Conservation (phyloP, 2,113 vertebrate genomes). For the Prionailurus bengalensis region DNA sequence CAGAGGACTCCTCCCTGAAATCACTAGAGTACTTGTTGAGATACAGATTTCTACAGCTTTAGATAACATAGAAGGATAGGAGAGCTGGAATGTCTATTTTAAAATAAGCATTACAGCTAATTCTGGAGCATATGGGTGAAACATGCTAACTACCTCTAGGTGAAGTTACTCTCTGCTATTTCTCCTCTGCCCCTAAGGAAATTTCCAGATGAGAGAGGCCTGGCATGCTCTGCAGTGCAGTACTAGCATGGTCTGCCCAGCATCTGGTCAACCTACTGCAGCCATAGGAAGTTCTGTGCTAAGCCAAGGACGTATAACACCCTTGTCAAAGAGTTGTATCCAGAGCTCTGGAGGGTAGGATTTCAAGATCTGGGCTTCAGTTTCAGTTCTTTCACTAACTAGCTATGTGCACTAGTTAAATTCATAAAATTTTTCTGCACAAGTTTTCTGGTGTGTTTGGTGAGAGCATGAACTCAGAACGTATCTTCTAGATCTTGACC, state of each 20-base stretch:
- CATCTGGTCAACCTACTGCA: background rate
- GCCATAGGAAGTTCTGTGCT: background rate
- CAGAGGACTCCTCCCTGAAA: background rate
- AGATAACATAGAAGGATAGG: background rate
- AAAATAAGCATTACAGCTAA: background rate
- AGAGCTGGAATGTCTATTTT: background rate
- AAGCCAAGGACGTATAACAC: background rate
- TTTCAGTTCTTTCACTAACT: background rate
- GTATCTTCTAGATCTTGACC: background rate
- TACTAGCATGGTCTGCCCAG: background rate
- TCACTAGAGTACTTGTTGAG: background rate
- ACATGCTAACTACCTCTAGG: background rate
- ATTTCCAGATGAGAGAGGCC: background rate
- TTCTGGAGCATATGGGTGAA: slow-evolving; percentile 7
- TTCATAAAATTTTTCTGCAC: background rate
- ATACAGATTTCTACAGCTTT: background rate
- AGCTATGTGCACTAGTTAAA: background rate
- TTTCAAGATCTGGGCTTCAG: background rate
- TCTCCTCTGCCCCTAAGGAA: background rate
- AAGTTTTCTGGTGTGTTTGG: background rate
- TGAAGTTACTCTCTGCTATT: background rate
- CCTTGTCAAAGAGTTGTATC: background rate
- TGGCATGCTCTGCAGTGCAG: background rate
- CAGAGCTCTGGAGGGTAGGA: background rate
- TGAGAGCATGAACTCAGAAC: background rate